Base-by-base conservation (phyloP, 2,113 vertebrate genomes). In the Lophura nycthemera region DNA sequence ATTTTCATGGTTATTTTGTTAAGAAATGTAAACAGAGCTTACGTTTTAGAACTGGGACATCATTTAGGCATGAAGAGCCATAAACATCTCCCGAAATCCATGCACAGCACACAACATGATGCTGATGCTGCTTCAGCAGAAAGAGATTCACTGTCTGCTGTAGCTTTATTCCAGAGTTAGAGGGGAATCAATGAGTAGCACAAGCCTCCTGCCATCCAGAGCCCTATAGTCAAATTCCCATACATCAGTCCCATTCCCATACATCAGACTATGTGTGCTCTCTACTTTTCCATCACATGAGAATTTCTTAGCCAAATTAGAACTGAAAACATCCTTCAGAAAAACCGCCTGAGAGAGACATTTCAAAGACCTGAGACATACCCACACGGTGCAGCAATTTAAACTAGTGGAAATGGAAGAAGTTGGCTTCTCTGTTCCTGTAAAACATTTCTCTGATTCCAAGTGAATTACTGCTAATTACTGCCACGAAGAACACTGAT, bases 401-500 rank as follows among this genome's bases (percentile, higher is more conserved):
- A 71, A 71, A 52, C 8, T 19, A 59, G 67, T 27, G 17, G 43
- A 56, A 77, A 13, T 17, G 40, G 65, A 27, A 95, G 60, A 67
- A 83, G 42, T 11, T 67, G 80, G 47, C 40, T 90, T 40, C 90
- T 30, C 73, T 78, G 3, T 1, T 71, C 42, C 80, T 30, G 11
- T 9, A 61, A 88, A 94, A 47, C 29, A 43, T 81, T 92, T 89
- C 64, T n/a, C 72, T 52, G 80, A 71, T 84, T 94, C 88, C 73
- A 30, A 93, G 86, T 84, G 86, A 96, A 86, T 93, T 95, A 67
- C 81, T 84, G 93, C 91, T 95, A 92, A 95, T 92, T 83, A 74
- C 88, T 67, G 73, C 80, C 83, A 57, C 0, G 56, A 25, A 88
- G 88, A 92, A 81, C 79, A 74, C 60, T 72, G 90, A 76, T 4